Base-by-base conservation (phyloP, 2,888 invertebrate genomes). In the Agriopis leucophaearia region DNA sequence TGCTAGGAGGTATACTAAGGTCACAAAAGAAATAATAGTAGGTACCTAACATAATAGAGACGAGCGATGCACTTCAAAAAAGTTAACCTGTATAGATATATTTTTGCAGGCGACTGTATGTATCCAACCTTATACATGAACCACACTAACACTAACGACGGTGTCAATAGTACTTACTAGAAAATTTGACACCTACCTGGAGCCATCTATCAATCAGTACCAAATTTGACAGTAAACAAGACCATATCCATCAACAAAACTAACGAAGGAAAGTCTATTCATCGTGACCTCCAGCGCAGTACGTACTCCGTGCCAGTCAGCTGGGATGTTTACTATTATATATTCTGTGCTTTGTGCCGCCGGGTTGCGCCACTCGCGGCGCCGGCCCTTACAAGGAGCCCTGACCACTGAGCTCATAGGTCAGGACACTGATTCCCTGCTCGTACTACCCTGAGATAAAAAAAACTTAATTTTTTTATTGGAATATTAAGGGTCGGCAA, bases 361-460 rank as follows among this genome's bases (percentile, higher is more conserved):
- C 57, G 44, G 62, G 64, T 64, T 64, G 69, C 69, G 70, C 70
- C 64, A 67, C 55, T 51, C 27, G 27, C 83, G 91, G 91, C 92
- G 92, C 88, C 91, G 83, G 84, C 73, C 91, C 92, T 81, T 91
- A 90, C 82, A 91, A 44, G 74, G 73, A 78, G 88, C 88, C 72
- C 66, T 77, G 87, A 87, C 86, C 86, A 57, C 87, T 86, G 88
- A 86, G 83, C 89, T 88, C 89, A 88, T 90, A 91, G 91, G 91
- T 91, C 91, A 91, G 83, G 75, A 70, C 81, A 77, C 79, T 74
- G 76, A 78, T 73, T 75, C 82, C 80, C 76, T 77, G 71, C 60
- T 71, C 74, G 56, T 69, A 63, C 59, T 57, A 71, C 69, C 74
- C 74, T 66, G 63, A 27, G 36, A 27, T 27, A n/a, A n/a, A n/a